Evolutionary conservation across 2,888 invertebrate genomes (phyloP), one percentile per base, ranked within the genome.

Genomic region (Shargacucullia verbasci): DNA sequence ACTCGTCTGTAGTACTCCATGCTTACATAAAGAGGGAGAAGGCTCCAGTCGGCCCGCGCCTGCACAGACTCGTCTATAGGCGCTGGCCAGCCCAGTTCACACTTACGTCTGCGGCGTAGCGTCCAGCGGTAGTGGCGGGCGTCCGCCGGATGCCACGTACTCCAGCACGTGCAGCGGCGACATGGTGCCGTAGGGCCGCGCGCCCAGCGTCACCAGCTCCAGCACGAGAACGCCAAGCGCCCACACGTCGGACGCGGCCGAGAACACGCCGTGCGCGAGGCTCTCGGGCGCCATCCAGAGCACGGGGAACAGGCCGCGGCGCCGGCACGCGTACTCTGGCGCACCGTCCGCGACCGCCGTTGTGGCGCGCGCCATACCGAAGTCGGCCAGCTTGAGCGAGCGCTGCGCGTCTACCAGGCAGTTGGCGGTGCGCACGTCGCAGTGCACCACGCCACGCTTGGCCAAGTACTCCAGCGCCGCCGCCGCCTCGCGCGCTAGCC

Each of bases 241-340:
- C 98, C 98, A 98, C 37, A 98, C 96, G 86, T 98, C 98, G 0
- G 98, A 97, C 34, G 96, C 96, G 9, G 96, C 95, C 0, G 97
- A 97, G 85, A 98, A 98, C 55, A 97, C 94, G 1, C 98, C 98
- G 13, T 96, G 88, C 1, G 94, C 95, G 31, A 98, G 89, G 72
- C 97, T 97, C 88, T 98, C 98, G 0, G 98, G 98, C 0, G 98
- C 96, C 98, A 98, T 98, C 98, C 98, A 98, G 62, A 97, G 94
- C 1, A 98, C 97, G 0, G 98, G 98, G 58, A 98, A 90, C 95
- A 97, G 96, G 75, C 96, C 97, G 87, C 97, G 97, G 29, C 97
- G 95, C 78, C 96, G 96, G 80, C 98, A 98, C 65, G 96, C 95
- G 87, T 98, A 98, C 95, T 61, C 97, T 0, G 97, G 96, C 96